phyloP scores from a whole-genome alignment of 2,797 vertebrate species.

The Typhlichthys subterraneus region DNA sequence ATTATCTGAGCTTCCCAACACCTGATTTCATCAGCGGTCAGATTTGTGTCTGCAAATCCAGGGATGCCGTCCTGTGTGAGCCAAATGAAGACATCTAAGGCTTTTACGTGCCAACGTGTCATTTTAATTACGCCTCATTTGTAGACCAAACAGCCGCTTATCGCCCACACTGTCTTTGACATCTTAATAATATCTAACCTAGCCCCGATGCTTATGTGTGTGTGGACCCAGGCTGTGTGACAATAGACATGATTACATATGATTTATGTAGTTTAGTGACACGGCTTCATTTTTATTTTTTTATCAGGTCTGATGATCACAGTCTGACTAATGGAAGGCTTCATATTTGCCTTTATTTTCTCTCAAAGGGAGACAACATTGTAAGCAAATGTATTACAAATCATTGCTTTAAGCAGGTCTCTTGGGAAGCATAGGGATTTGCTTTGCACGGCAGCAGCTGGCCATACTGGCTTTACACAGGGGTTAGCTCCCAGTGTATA shows the following conservation, averaged over 20 bases:
- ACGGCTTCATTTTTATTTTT: slow-evolving; percentile 82
- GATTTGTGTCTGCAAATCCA: slow-evolving; percentile 59
- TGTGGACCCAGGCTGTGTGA: slow-evolving; percentile 60
- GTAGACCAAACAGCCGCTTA: slow-evolving; percentile 84
- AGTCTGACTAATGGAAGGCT: slow-evolving; percentile 76
- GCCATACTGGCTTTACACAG: slow-evolving; percentile 22
- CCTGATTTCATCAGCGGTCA: slow-evolving; percentile 56
- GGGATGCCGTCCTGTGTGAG: slow-evolving; percentile 65
- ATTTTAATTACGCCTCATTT: slow-evolving; percentile 84
- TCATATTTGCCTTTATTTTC: slow-evolving; percentile 81
- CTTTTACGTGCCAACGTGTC: slow-evolving; percentile 77
- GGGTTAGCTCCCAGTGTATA: slow-evolving; percentile 1
- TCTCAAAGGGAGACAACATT: slow-evolving; percentile 67
- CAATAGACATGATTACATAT: slow-evolving; percentile 72
- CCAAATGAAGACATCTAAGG: slow-evolving; percentile 75
- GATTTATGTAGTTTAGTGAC: slow-evolving; percentile 82
- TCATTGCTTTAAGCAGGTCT: slow-evolving; percentile 75
- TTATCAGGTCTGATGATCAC: slow-evolving; percentile 70
- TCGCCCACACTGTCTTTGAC: slow-evolving; percentile 80
- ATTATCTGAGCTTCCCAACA: slow-evolving; percentile 63
- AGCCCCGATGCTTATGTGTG: slow-evolving; percentile 52
- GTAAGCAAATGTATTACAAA: slow-evolving; percentile 76
- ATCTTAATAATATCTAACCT: slow-evolving; percentile 81
- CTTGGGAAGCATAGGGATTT: slow-evolving; percentile 62
- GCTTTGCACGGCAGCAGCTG: slow-evolving; percentile 71